Evolutionary conservation across 2,888 invertebrate genomes (phyloP), one percentile per base, ranked within the genome.

Genomic region (Leptura quadrifasciata): DNA sequence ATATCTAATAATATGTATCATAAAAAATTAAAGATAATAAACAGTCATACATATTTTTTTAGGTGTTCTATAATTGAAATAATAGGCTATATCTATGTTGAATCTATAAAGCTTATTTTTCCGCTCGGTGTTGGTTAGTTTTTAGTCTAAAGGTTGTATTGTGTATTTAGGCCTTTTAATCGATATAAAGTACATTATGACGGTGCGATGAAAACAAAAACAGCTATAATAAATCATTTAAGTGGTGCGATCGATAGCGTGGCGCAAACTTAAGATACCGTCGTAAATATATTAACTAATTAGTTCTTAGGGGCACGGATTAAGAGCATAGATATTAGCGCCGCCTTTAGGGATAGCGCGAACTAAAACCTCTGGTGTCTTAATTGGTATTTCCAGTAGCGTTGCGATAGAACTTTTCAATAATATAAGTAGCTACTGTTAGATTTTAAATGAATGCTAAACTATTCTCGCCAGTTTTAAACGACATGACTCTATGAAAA

Each of bases 221-320:
- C 77, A 68, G 74, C 64, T 54, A 69, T 79, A 76, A 78, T 79
- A 78, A 79, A 79, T 79, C 79, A 79, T 79, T 77, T 74, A 79
- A 76, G 75, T 74, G 61, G 75, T 67, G 31, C 63, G 72, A 79
- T 77, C 76, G 72, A 79, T 79, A 74, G 17, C 69, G 52, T 64
- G 64, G 60, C 72, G 74, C 76, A 18, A 76, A 77, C 77, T 76
- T 75, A 76, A 77, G 76, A 77, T 75, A 71, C 75, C 78, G 73
- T 76, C 71, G 72, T 65, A 75, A 79, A 76, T 77, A 75, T 77
- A 76, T 80, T 75, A 76, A 76, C 76, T 80, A 80, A 78, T 78
- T 78, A 76, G 76, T 73, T 76, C 77, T 79, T 64, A 64, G 67
- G 72, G 74, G 70, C 39, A 71, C 63, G 76, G 79, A 80, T 80